Conservation (phyloP, 2,797 vertebrate genomes). For the Poeciliopsis infans region DNA sequence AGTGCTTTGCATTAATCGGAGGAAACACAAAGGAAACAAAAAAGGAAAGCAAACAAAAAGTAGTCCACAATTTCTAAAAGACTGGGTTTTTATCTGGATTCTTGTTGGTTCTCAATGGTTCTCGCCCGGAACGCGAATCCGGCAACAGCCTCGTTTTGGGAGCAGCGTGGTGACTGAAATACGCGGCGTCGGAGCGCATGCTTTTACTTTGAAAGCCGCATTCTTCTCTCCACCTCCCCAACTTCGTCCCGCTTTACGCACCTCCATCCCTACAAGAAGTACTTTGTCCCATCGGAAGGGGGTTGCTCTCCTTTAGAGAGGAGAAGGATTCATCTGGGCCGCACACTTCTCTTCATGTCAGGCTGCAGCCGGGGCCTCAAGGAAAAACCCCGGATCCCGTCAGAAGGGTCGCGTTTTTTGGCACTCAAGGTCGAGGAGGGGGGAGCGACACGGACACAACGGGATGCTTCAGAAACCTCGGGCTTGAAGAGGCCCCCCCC, state of each 20-base stretch:
- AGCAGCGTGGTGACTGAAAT: not conserved
- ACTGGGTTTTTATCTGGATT: no score
- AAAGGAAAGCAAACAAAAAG: no score
- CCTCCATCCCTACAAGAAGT: slow-evolving; percentile 41
- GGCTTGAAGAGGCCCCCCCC: not conserved
- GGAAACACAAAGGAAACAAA: no score
- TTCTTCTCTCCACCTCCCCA: not conserved
- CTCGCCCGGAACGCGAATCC: not conserved
- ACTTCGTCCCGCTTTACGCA: not conserved
- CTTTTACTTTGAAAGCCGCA: slow-evolving; percentile 35
- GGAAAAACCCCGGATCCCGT: not conserved
- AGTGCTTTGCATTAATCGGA: no score
- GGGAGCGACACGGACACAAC: not conserved
- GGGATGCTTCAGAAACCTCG: slow-evolving; percentile 28
- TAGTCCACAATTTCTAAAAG: no score
- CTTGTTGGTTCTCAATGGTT: no score
- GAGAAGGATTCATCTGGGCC: slow-evolving; percentile 32
- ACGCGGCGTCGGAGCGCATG: not conserved
- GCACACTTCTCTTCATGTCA: slow-evolving; percentile 24
- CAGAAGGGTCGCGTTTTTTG: not conserved
- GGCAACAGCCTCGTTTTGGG: not conserved
- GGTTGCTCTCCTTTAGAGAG: slow-evolving; percentile 11
- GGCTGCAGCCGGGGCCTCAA: slow-evolving; percentile 10
- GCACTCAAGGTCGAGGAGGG: not conserved
- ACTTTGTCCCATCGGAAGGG: slow-evolving; percentile 60